Evolutionary conservation across 1,140 invertebrate species (phyloP), one percentile per base, ranked within the genome.

Genomic region (Stegodyphus mimosarum): DNA sequence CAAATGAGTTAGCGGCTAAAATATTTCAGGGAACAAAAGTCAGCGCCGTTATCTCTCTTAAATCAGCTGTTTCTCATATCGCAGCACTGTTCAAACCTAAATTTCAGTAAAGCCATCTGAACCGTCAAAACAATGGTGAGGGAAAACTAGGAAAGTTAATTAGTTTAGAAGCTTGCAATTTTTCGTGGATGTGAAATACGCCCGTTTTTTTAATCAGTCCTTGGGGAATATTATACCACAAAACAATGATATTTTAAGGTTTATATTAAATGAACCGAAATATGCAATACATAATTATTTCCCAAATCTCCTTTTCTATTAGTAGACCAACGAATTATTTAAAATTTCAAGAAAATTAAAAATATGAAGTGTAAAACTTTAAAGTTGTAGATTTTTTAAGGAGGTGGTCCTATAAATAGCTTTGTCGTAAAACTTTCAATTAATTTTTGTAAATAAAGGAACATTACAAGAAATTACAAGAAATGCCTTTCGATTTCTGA

Each of bases 1-100:
- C 80, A 83, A 83, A 83, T 83, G 80, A 83, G 80, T 74, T 55
- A 33, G 48, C 71, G 80, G 70, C 66, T 83, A 83, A 33, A 83
- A 83, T 83, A 83, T 83, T 83, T 83, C 48, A 55, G 60, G 60
- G n/a, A 83, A 83, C 80, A 83, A 83, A 83, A 83, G 80, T 83
- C 60, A 71, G 55, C 53, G 55, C n/a, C 63, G 70, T 83, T 83
- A 83, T 83, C 80, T 66, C 49, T 1, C 49, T 15, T 67, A 15
- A 83, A 83, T 83, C 80, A 64, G 70, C 13, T 53, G 7, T 74
- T 49, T 33, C 53, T 50, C 55, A 60, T 10, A 72, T 69, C 33
- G 72, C 51, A 55, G 74, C 72, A 52, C 63, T 74, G 33, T 63
- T 72, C 7, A 74, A 50, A 72, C 51, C 67, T 52, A 80, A 74